These are phyloP conservation scores for Apodemus agrarius DNA, from an alignment of 2,797 vertebrate species.

Conservation along the genomic window DNA sequence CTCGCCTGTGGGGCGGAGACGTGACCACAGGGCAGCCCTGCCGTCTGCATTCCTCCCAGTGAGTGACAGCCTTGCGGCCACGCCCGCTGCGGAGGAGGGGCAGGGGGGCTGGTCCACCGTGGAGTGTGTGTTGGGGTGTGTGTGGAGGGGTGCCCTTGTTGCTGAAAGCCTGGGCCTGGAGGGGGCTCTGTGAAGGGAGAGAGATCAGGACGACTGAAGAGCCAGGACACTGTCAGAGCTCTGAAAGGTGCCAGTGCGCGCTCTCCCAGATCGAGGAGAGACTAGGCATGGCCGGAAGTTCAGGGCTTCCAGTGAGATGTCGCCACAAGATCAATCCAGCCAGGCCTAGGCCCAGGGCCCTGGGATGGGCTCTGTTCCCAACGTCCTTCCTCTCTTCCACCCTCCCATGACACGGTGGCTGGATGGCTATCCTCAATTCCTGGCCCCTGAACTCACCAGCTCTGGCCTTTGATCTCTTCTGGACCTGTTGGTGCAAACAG, in stretches of 20 bases:
- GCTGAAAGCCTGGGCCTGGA: background rate
- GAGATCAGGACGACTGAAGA: background rate
- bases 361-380: constrained; percentile 10
- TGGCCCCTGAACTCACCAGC: constrained; percentile 72
- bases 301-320: background rate
- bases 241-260: background rate
- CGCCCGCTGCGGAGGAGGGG: constrained; percentile 2
- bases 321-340: background rate
- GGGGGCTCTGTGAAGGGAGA: background rate
- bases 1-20: constrained; percentile 87
- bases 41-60: constrained; percentile 89
- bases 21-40: constrained; percentile 88
- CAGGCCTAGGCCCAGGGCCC: background rate
- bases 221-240: background rate
- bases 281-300: background rate
- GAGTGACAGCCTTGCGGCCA: constrained; percentile 74
- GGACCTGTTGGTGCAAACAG: constrained; percentile 73
- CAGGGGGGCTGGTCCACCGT: background rate
- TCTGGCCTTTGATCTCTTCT: constrained; percentile 78
- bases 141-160: background rate
- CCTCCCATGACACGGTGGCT: constrained; percentile 58
- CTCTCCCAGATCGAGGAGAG: background rate
- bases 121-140: background rate
- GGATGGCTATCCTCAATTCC: constrained; percentile 67
- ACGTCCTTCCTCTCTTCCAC: constrained; percentile 4